A percentile compares a stretch with the other conserved stretches of the same genome.
Conservation (phyloP, 2,113 vertebrate species). For the Columba janthina region DNA sequence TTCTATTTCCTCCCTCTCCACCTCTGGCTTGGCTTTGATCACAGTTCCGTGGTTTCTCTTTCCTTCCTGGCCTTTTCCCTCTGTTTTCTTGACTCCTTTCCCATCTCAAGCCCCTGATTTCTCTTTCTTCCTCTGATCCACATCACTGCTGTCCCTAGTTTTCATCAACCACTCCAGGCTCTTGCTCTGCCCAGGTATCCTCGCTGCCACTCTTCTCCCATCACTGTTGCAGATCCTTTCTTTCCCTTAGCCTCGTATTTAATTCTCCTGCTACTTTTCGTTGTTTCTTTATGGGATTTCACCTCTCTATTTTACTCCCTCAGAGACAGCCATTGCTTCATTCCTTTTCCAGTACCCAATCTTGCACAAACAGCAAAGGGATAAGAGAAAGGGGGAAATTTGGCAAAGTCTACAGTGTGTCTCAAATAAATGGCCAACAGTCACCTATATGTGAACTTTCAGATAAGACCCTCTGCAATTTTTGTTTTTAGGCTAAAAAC, state of each 20-base stretch:
- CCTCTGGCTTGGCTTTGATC: slow-evolving; percentile 33
- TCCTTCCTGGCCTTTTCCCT: slow-evolving; percentile 19
- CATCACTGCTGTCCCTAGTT: background rate
- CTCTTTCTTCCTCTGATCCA: background rate
- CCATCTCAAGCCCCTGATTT: background rate
- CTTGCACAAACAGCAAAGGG: background rate
- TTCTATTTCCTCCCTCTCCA: slow-evolving; percentile 12
- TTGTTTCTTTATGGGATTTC: background rate
- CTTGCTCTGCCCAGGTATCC: background rate
- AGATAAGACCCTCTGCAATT: background rate
- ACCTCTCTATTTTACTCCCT: background rate
- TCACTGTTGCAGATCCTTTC: background rate
- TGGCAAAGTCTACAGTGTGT: background rate
- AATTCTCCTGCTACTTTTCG: background rate
- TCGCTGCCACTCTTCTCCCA: background rate
- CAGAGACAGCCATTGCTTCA: background rate
- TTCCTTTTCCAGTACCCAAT: background rate
- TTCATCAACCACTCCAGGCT: background rate
- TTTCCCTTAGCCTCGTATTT: background rate
- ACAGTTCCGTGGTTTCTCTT: background rate
- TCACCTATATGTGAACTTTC: background rate
- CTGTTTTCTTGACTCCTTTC: slow-evolving; percentile 1
- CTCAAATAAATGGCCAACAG: background rate
- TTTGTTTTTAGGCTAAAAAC: background rate
- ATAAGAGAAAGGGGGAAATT: background rate